These are phyloP conservation scores for Eretmochelys imbricata DNA, from an alignment of 2,113 vertebrate species.

Conservation along the genomic window DNA sequence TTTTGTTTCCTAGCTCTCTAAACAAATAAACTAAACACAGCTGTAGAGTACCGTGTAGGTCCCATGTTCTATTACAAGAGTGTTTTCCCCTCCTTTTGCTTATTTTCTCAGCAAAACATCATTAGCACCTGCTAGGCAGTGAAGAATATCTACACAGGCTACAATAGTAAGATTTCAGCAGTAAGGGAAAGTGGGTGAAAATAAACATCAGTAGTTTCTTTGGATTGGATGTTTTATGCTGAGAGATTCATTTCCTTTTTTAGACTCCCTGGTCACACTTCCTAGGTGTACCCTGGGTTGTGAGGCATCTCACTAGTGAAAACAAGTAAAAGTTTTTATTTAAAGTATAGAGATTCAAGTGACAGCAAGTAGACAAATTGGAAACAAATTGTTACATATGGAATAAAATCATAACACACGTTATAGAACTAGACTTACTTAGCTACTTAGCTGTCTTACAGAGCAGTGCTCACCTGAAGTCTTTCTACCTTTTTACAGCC, in stretches of 20 bases:
- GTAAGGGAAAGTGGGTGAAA: conserved; percentile 9
- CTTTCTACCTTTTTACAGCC: background rate
- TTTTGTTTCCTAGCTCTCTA: background rate
- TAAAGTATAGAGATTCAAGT: background rate
- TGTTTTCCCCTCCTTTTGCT: background rate
- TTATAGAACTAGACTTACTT: background rate
- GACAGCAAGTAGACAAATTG: background rate
- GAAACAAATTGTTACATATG: background rate
- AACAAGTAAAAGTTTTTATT: too few relatives aligned
- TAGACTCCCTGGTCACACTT: background rate
- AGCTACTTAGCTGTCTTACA: background rate
- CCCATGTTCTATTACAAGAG: background rate
- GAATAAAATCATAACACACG: background rate
- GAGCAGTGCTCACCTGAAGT: background rate
- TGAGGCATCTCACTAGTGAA: too few relatives aligned
- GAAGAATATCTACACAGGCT: conserved; percentile 31
- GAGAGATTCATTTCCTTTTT: background rate
- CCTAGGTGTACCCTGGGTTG: background rate
- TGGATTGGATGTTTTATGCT: background rate
- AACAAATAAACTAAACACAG: background rate
- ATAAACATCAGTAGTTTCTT: background rate
- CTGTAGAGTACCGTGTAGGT: background rate
- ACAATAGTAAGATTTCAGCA: conserved; percentile 1
- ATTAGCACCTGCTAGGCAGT: conserved; percentile 9
- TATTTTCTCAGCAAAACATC: background rate